Evolutionary conservation across 2,888 invertebrate species (phyloP), one percentile per base, ranked within the genome.

Genomic region (Perizoma affinitatum): DNA sequence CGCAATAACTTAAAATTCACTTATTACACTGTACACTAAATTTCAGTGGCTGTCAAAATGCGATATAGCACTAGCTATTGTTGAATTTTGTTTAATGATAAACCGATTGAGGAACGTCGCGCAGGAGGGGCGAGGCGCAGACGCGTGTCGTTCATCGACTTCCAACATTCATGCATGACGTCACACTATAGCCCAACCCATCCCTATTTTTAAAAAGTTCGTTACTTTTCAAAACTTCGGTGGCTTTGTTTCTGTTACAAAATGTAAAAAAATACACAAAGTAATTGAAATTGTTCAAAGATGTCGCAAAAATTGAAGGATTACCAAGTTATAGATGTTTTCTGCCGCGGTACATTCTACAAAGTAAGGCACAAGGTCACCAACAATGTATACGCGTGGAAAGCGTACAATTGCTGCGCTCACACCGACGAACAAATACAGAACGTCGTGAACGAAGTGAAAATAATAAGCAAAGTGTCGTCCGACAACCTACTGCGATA

Each of bases 341-440:
- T 90, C 78, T 84, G 88, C 76, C 84, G 87, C 64, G 90, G 90
- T 69, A 88, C 90, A 73, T 88, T 91, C 83, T 92, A 92, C 71
- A 92, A 92, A 88, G 92, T 93, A 73, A 84, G 84, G 72, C 91
- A 92, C 88, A 92, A 92, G 88, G 88, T 87, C 86, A 91, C 88
- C 68, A 86, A 88, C 79, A 87, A 87, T 74, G 85, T 91, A 80
- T 90, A 88, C 77, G 86, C 89, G 73, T 93, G 92, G 92, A 90
- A 88, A 80, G 92, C 92, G 67, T 88, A 82, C 82, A 81, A 92
- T 75, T 92, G 91, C 71, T 84, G 85, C 66, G 78, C 82, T 72
- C 88, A 84, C 75, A 82, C 87, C 59, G 82, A 84, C 74, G 82
- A 87, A 76, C 87, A 90, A 79, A 84, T 92, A 82, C 83, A 88